Conservation (phyloP, 2,797 vertebrate genomes). For the Cossypha niveicapilla region DNA sequence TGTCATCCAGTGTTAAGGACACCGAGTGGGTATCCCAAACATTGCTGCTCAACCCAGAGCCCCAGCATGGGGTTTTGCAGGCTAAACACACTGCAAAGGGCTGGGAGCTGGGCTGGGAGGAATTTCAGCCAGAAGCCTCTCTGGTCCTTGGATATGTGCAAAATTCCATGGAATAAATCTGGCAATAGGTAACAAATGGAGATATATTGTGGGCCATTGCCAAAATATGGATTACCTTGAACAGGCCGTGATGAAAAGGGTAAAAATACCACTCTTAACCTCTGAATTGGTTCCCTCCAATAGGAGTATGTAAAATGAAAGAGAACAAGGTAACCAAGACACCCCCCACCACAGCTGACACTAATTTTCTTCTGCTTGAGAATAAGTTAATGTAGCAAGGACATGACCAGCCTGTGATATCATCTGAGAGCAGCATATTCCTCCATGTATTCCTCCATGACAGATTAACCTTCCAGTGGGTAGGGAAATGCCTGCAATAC, state of each 20-base stretch:
- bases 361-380: background rate
- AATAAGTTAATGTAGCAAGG: background rate
- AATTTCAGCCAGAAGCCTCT: background rate
- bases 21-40: background rate
- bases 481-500: background rate
- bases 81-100: background rate
- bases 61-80: background rate
- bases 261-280: background rate
- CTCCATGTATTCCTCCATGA: background rate
- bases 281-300: background rate
- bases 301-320: background rate
- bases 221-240: background rate
- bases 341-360: background rate
- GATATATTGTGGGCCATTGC: background rate
- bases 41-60: background rate
- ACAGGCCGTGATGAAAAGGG: background rate
- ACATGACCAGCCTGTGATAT: background rate
- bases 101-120: background rate
- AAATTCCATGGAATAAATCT: background rate
- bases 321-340: background rate
- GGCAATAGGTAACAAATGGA: background rate
- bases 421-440: background rate
- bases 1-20: background rate
- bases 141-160: background rate
- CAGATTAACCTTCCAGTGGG: background rate